Base-by-base conservation (phyloP, 2,797 vertebrate genomes). In the Chrosomus eos region DNA sequence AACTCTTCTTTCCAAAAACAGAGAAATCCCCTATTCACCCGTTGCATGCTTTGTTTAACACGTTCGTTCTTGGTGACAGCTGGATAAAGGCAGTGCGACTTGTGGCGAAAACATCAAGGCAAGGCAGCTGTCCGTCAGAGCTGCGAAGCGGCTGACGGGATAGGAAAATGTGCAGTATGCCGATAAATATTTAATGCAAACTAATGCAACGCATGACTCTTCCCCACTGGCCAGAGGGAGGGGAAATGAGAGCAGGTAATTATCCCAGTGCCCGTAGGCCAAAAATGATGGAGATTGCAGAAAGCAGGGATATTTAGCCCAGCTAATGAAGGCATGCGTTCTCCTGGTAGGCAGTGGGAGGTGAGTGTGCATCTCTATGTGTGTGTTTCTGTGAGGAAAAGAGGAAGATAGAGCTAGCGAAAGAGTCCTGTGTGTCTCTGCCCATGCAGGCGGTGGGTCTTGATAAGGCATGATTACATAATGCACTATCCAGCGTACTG, bases 131-230 rank as follows among this genome's bases (percentile, higher is more conserved):
- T 94, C 95, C 95, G 91, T 96, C 94, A 94, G 73, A 7, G 73
- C 88, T 72, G 88, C 91, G 92, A 93, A 90, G 92, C 89, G 92
- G 92, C 91, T 93, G 93, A 93, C 90, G 86, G 93, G 86, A 94
- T 90, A 91, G 91, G 93, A 92, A 94, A 95, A 95, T 95, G 94
- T 95, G 94, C 93, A 95, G 95, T 94, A 92, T 94, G 94, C 94
- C 91, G 94, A 96, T 96, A 95, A 89, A 96, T 95, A 94, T 95
- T 95, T 94, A 93, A 95, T 95, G 94, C 94, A 96, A 95, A 95
- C 91, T 93, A 95, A 94, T 94, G 93, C 92, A 93, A 93, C 93
- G 92, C 94, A 94, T 94, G 93, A 95, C 93, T 93, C 93, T 93
- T 94, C 91, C 92, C 93, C 92, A 92, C 93, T 92, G 93, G 94